Evolutionary conservation across 2,797 vertebrate species (phyloP).

Genomic region (Peromyscus eremicus): DNA sequence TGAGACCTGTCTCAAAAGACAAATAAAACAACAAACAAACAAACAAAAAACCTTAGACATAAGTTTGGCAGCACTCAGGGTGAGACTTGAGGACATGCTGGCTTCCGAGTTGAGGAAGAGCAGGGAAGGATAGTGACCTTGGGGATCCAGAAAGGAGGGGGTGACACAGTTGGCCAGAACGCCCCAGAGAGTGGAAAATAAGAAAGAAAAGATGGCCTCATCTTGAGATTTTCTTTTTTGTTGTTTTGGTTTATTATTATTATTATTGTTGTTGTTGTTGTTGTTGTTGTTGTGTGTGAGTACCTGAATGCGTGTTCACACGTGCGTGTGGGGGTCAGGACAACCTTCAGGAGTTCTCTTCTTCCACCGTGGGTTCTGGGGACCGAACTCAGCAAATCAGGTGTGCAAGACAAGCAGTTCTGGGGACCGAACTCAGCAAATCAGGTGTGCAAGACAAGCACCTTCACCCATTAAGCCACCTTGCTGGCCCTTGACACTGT

Average conservation of each 20-base stretch:
- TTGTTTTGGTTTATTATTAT: no score
- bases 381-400: not conserved
- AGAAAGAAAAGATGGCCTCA: not conserved
- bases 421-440: not conserved
- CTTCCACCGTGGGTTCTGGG: not conserved
- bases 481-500: not conserved
- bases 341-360: not conserved
- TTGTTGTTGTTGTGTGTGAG: not conserved
- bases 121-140: not conserved
- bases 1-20: not conserved
- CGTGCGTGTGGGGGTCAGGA: not conserved
- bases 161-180: not conserved
- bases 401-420: no score
- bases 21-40: not conserved
- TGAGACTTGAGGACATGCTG: not conserved
- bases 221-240: not conserved
- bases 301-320: no score
- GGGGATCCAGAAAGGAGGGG: not conserved
- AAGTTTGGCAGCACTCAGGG: not conserved
- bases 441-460: not conserved
- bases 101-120: not conserved
- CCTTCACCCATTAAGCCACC: no score
- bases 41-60: not conserved
- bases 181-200: not conserved
- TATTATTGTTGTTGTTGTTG: no score